Evolutionary conservation across 2,888 invertebrate genomes (phyloP), one percentile per base, ranked within the genome.

Genomic region (Eupithecia exiguata): DNA sequence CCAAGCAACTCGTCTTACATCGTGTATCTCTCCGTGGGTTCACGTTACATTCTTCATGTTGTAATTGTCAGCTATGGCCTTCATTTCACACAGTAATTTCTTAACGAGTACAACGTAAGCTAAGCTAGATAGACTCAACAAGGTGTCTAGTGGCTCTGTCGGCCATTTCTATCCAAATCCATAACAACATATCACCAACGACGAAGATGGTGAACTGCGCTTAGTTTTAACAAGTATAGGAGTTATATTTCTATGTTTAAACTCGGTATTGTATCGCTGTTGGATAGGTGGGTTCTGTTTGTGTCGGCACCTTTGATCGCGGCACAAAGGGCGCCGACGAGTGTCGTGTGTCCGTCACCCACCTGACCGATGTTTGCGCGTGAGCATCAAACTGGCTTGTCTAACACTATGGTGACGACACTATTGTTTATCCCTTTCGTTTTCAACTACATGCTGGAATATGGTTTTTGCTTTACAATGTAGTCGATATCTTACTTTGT

Each of bases 231-330:
- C 18, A 40, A 46, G 35, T 71, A 72, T 77, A 80, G 71, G 74
- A 69, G 72, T 49, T 38, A 76, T 69, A 74, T 71, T 81, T 70
- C 72, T 70, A 65, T 76, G 61, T 67, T 43, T 65, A 38, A 62
- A 69, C 69, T 66, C 53, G 35, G 72, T 77, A 81, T 82, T 82
- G 75, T 75, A 70, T 81, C 79, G 77, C 82, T 82, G 77, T 81
- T 73, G 71, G 80, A 76, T 77, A 80, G 72, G 69, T 77, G 73
- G 80, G 78, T 80, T 80, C 83, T 90, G 86, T 90, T 91, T 91
- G 91, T 84, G 92, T 91, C 93, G 94, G 94, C 84, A 75, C 89
- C 84, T 94, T 94, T 94, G 94, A 94, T 89, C 87, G 84, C 76
- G 72, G 84, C 79, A 92, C 90, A 93, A 94, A 94, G 91, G 90